These are phyloP conservation scores for Oryctes rhinoceros DNA, from an alignment of 1,140 invertebrate species.

Conservation along the genomic window DNA sequence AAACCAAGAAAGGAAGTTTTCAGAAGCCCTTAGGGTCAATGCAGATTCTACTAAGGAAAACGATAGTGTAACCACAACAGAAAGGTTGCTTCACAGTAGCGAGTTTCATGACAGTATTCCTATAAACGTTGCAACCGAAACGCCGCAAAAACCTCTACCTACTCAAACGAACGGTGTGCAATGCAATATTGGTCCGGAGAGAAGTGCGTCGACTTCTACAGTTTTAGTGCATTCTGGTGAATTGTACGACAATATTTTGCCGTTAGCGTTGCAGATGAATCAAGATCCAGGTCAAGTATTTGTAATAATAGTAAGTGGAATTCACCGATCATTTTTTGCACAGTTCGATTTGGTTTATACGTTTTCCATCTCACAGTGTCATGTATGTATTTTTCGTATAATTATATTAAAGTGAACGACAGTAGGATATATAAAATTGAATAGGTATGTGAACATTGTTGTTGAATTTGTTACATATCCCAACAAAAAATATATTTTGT, in stretches of 20 bases:
- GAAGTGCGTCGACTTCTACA: not conserved
- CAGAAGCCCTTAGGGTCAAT: constrained; percentile 1
- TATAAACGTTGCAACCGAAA: constrained; percentile 14
- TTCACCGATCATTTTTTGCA: constrained; percentile 44
- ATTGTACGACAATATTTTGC: constrained; percentile 50
- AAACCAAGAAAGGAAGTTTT: constrained; percentile 32
- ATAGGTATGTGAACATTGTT: no score
- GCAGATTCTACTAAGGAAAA: not conserved
- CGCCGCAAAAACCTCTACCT: not conserved
- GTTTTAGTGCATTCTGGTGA: constrained; percentile 49
- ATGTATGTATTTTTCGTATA: not conserved
- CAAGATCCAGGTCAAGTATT: constrained; percentile 60
- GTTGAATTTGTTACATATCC: no score
- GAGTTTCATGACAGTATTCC: constrained; percentile 48
- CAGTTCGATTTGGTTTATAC: constrained; percentile 1
- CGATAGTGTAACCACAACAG: not conserved
- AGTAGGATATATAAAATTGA: no score
- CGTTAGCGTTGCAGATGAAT: constrained; percentile 48
- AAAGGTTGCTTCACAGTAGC: constrained; percentile 43
- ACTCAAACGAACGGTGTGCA: not conserved
- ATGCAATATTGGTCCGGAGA: not conserved
- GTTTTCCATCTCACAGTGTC: not conserved
- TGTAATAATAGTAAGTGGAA: constrained; percentile 61
- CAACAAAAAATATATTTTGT: no score
- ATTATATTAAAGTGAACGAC: no score